These are phyloP conservation scores for Sebastes nivosus DNA, from an alignment of 2,797 vertebrate genomes.

Conservation along the genomic window DNA sequence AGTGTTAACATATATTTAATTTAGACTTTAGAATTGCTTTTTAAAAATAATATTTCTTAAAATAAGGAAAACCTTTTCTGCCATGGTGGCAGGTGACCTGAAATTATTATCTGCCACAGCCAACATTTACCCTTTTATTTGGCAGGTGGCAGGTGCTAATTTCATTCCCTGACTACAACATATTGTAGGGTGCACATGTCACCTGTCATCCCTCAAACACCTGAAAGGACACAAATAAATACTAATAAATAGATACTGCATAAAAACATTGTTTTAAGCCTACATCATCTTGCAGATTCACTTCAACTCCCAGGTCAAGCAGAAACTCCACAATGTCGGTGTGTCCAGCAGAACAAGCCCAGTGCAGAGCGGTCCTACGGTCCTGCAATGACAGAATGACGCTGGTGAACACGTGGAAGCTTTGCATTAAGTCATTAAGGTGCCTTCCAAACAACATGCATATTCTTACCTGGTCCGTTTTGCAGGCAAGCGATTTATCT, in stretches of 20 bases:
- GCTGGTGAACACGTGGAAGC: background rate
- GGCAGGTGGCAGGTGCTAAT: too few species aligned
- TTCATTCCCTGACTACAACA: background rate
- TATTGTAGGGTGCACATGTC: background rate
- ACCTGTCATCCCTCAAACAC: background rate
- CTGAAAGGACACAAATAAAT: background rate
- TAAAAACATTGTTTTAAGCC: constrained; percentile 26
- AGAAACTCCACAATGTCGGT: constrained; percentile 88
- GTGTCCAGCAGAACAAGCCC: constrained; percentile 97
- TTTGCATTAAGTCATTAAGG: background rate
- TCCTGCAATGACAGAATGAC: constrained; percentile 75
- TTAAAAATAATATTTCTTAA: too few species aligned
- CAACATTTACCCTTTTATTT: too few species aligned
- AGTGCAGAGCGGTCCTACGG: constrained; percentile 90
- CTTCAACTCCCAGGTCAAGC: constrained; percentile 88
- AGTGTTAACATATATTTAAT: too few species aligned
- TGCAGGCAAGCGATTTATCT: constrained; percentile 86
- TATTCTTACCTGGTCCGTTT: constrained; percentile 89
- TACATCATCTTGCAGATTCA: constrained; percentile 92
- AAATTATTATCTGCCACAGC: too few species aligned
- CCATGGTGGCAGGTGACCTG: too few species aligned
- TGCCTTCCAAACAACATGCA: background rate
- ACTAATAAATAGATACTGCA: background rate
- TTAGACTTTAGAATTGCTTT: too few species aligned
- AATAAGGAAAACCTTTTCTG: too few species aligned